Percentiles rank a stretch among this genome's conserved stretches.
These are phyloP conservation scores for Argyrosomus japonicus DNA, from an alignment of 2,113 vertebrate species.

Conservation along the genomic window DNA sequence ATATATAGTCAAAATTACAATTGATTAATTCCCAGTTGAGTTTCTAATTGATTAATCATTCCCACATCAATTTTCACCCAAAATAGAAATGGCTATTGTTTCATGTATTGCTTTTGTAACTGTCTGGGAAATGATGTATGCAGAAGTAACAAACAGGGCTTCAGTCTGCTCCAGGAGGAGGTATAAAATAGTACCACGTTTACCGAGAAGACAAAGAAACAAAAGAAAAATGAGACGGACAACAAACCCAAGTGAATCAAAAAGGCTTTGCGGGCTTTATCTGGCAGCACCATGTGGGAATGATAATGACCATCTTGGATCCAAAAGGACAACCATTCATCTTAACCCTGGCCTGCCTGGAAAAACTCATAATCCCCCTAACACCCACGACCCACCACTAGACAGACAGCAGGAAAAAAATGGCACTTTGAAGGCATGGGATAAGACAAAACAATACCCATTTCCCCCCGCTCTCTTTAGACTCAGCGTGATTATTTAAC, in stretches of 20 bases:
- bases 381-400: slow-evolving; percentile 82
- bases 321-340: slow-evolving; percentile 89
- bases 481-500: slow-evolving; percentile 76
- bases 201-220: slow-evolving; percentile 69
- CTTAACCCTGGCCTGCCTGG: slow-evolving; percentile 82
- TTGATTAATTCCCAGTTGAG: background rate
- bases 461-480: slow-evolving; percentile 68
- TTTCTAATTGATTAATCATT: background rate
- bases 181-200: slow-evolving; percentile 47
- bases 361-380: slow-evolving; percentile 87
- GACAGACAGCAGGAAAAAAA: slow-evolving; percentile 81
- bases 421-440: slow-evolving; percentile 84
- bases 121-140: slow-evolving; percentile 12
- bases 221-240: slow-evolving; percentile 73
- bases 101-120: slow-evolving; percentile 27
- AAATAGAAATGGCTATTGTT: background rate
- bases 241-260: slow-evolving; percentile 80
- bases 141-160: slow-evolving; percentile 16
- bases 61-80: background rate
- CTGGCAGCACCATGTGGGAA: slow-evolving; percentile 86
- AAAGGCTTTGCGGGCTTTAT: slow-evolving; percentile 85
- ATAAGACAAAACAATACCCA: slow-evolving; percentile 84
- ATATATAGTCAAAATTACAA: background rate
- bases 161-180: slow-evolving; percentile 40
- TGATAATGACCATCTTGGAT: slow-evolving; percentile 85